phyloP scores from a whole-genome alignment of 2,888 invertebrate genomes.

The Dendrolimus pini region DNA sequence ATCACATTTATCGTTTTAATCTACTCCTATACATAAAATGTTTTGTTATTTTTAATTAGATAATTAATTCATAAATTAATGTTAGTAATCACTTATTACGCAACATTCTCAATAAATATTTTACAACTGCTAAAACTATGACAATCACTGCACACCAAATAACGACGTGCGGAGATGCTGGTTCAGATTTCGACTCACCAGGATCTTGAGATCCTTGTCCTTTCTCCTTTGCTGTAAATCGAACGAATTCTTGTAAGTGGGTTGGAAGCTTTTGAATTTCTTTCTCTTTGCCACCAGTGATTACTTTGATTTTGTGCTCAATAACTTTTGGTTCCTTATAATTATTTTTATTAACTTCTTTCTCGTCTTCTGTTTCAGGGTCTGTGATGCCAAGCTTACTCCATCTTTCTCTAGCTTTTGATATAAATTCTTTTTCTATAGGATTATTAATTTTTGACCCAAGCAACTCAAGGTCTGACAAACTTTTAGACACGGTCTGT shows the following conservation, averaged over 20 bases:
- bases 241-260: conserved; percentile 88
- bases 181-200: conserved; percentile 60
- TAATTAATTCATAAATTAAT: conserved; percentile 8
- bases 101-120: conserved; percentile 52
- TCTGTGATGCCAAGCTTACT: conserved; percentile 82
- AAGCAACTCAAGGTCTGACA: conserved; percentile 44
- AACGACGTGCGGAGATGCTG: conserved; percentile 67
- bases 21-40: conserved; percentile 22
- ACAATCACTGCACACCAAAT: conserved; percentile 69
- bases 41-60: conserved; percentile 5
- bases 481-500: conserved; percentile 48
- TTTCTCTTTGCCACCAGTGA: conserved; percentile 79
- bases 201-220: conserved; percentile 71
- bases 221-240: conserved; percentile 73
- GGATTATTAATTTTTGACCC: conserved; percentile 65
- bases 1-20: conserved; percentile 19
- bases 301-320: conserved; percentile 77
- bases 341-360: conserved; percentile 42
- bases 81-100: conserved; percentile 46
- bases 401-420: conserved; percentile 83
- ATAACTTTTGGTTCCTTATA: conserved; percentile 61
- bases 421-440: conserved; percentile 87
- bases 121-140: conserved; percentile 60
- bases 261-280: conserved; percentile 81
- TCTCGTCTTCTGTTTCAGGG: conserved; percentile 79